phyloP scores from a whole-genome alignment of 2,888 invertebrate genomes.

The Ischnus inquisitorius region DNA sequence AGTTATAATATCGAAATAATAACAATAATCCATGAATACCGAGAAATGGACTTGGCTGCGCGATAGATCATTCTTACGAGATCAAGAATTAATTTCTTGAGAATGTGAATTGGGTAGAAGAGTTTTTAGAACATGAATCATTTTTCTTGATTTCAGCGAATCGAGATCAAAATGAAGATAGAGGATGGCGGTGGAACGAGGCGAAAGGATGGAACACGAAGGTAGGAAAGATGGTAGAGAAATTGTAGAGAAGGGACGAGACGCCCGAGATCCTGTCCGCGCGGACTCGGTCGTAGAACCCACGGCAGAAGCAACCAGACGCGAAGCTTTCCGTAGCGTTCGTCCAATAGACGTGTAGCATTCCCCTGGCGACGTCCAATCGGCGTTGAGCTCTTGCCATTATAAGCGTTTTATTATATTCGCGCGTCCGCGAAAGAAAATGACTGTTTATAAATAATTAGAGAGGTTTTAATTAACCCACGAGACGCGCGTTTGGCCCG shows the following conservation, averaged over 20 bases:
- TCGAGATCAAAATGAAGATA: constrained; percentile 29
- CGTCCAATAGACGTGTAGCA: constrained; percentile 73
- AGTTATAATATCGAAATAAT: too few relatives aligned
- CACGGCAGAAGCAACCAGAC: constrained; percentile 38
- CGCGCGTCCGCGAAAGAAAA: constrained; percentile 80
- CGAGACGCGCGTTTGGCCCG: constrained; percentile 78
- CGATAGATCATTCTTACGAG: not conserved
- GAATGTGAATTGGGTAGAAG: not conserved
- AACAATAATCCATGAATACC: too few relatives aligned
- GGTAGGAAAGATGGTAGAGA: constrained; percentile 69
- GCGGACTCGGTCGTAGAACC: constrained; percentile 73
- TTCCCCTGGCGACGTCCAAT: constrained; percentile 74
- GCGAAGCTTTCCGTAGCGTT: constrained; percentile 38
- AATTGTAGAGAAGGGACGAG: constrained; percentile 61
- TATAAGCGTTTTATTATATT: constrained; percentile 82
- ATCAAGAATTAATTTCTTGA: not conserved
- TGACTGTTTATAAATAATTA: constrained; percentile 85
- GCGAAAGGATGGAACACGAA: constrained; percentile 24
- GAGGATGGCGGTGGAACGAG: constrained; percentile 32
- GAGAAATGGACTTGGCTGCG: not conserved
- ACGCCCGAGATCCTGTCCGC: constrained; percentile 73
- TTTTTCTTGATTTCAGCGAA: not conserved
- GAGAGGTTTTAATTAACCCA: constrained; percentile 85
- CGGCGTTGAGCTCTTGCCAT: constrained; percentile 64
- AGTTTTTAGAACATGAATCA: not conserved